Base-by-base conservation (phyloP, 2,888 invertebrate species). In the Blastobasis lacticolella region DNA sequence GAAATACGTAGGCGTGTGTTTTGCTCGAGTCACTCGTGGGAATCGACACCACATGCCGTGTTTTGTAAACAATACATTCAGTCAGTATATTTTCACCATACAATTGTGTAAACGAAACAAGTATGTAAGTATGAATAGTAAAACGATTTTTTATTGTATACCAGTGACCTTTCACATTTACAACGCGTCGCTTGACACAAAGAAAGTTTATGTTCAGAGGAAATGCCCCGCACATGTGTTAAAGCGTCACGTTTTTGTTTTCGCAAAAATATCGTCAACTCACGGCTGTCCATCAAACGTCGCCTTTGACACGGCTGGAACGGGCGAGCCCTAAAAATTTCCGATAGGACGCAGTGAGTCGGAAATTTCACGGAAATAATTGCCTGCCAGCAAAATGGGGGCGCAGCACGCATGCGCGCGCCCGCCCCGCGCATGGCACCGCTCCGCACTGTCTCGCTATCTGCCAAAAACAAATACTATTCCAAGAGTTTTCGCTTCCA, bases 331-430 rank as follows among this genome's bases (percentile, higher is more conserved):
- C 76, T 81, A 71, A 73, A 73, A 73, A 76, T 70, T 69, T 73
- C 73, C 74, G 71, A 76, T 73, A 69, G 59, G 60, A 63, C 63
- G 66, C 69, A 67, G 59, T 63, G 66, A 62, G 61, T 57, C 78
- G 85, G 85, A 85, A 81, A 84, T 81, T 78, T 76, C 71, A 71
- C 67, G 66, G 70, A 66, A 75, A 74, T 81, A 77, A 82, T 85
- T 80, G 75, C 69, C 69, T 67, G 67, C 61, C 58, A 57, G 58
- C 57, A 57, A 42, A 47, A 48, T 10, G 54, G 8, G 36, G 38
- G 37, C 45, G 5, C 46, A 69, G 45, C 51, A 66, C 84, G 84
- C 84, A 83, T 72, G 81, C 62, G 78, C 66, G 46, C 50, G 48
- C 56, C 48, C 60, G 55, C 59, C 59, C 63, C 72, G 83, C 83